These are phyloP conservation scores for Meles meles DNA, from an alignment of 2,113 vertebrate genomes.

Conservation along the genomic window DNA sequence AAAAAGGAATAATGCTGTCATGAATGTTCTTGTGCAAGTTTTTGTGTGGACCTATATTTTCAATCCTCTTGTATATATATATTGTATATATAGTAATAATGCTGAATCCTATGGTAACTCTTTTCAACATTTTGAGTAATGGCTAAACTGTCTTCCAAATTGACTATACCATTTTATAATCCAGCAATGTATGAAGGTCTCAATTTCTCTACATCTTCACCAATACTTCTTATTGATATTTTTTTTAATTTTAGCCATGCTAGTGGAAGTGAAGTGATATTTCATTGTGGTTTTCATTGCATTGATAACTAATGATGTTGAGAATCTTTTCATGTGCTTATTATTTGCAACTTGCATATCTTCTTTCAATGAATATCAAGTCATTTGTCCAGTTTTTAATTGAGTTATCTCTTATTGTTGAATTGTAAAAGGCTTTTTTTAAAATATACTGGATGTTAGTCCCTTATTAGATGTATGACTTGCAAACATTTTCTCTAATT, in stretches of 20 bases:
- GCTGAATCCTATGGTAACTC: neutral
- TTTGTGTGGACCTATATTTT: neutral
- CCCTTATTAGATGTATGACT: neutral
- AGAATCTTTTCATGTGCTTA: neutral
- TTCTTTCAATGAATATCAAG: neutral
- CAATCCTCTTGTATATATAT: neutral
- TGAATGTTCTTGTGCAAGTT: neutral
- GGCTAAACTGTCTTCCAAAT: neutral
- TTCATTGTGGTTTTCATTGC: neutral
- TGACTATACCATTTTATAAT: neutral
- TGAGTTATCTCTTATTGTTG: neutral
- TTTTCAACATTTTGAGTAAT: neutral
- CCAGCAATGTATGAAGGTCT: neutral
- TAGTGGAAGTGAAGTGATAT: neutral
- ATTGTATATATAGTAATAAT: neutral
- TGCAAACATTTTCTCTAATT: slow-evolving; percentile 5
- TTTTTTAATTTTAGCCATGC: neutral
- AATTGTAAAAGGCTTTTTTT: neutral
- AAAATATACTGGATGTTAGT: neutral
- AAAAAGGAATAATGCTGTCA: neutral
- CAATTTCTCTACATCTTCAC: neutral
- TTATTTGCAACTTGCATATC: neutral
- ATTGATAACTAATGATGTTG: neutral
- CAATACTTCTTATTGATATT: neutral
- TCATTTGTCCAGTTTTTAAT: neutral